These are phyloP conservation scores for Fragum whitleyi DNA, from an alignment of 2,888 invertebrate species.

Conservation along the genomic window DNA sequence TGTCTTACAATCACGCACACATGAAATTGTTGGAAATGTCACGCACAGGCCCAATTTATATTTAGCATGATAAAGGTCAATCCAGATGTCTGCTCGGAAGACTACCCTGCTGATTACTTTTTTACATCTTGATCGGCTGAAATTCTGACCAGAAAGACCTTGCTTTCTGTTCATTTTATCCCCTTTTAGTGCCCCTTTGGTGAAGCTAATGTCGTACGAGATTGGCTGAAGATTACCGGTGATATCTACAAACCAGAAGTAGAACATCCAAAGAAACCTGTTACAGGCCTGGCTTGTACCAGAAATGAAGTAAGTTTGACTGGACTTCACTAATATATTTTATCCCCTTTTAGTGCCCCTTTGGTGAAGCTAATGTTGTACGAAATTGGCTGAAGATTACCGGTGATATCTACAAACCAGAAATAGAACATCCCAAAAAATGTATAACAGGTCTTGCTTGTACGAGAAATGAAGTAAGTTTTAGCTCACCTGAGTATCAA, in stretches of 20 bases:
- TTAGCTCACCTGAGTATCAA: too few relatives aligned
- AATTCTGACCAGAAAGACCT: too few relatives aligned
- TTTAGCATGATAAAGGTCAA: too few relatives aligned
- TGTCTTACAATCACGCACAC: too few relatives aligned
- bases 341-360: slow-evolving; percentile 89
- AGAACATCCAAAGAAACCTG: slow-evolving; percentile 89
- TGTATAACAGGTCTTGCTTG: slow-evolving; percentile 92
- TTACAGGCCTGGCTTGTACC: slow-evolving; percentile 91
- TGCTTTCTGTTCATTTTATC: not conserved
- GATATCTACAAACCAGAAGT: slow-evolving; percentile 89
- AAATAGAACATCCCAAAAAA: slow-evolving; percentile 88
- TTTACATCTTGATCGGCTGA: too few relatives aligned
- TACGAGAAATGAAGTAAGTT: slow-evolving; percentile 88
- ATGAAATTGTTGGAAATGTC: too few relatives aligned
- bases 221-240: slow-evolving; percentile 92
- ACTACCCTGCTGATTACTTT: too few relatives aligned
- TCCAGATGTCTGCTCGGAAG: too few relatives aligned
- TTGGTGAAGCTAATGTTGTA: slow-evolving; percentile 93
- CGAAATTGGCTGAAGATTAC: slow-evolving; percentile 91
- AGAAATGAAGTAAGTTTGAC: slow-evolving; percentile 88
- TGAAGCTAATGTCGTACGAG: slow-evolving; percentile 91
- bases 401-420: slow-evolving; percentile 90
- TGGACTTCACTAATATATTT: not conserved
- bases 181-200: slow-evolving; percentile 92
- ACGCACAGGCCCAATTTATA: too few relatives aligned